Evolutionary conservation across 2,113 vertebrate species (phyloP).

Genomic region (Mus pahari): DNA sequence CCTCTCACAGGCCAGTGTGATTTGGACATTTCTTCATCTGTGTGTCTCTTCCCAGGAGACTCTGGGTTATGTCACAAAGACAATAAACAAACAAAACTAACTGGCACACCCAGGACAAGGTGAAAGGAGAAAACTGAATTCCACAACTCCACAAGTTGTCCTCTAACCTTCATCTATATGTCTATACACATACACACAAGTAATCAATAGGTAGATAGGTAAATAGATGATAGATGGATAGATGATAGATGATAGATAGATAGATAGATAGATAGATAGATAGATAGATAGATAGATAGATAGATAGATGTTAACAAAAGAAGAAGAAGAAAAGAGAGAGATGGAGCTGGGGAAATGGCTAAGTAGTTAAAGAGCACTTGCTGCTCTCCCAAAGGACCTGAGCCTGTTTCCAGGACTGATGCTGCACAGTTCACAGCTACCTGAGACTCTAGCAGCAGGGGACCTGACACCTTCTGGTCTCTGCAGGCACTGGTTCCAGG

Average conservation of each 20-base stretch:
- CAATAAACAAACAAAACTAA: neutral
- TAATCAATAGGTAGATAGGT: too few relatives aligned
- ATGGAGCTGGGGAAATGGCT: neutral
- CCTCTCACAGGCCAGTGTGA: neutral
- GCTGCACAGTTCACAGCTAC: neutral
- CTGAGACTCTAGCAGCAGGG: neutral
- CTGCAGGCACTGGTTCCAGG: neutral
- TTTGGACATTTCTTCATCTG: neutral
- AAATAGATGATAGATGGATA: too few relatives aligned
- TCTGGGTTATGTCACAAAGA: neutral
- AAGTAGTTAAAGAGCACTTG: neutral
- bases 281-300: too few relatives aligned
- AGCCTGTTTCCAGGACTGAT: neutral
- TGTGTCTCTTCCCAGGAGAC: neutral
- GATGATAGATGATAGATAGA: too few relatives aligned
- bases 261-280: too few relatives aligned
- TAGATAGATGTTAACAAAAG: too few relatives aligned
- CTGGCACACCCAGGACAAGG: neutral
- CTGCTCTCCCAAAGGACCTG: neutral
- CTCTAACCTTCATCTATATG: neutral
- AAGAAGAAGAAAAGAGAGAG: neutral
- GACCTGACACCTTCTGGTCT: neutral
- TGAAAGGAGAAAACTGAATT: neutral
- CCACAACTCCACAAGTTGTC: neutral
- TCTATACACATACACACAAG: neutral